Evolutionary conservation across 2,113 vertebrate species (phyloP).

Genomic region (Malurus alboscapulatus): DNA sequence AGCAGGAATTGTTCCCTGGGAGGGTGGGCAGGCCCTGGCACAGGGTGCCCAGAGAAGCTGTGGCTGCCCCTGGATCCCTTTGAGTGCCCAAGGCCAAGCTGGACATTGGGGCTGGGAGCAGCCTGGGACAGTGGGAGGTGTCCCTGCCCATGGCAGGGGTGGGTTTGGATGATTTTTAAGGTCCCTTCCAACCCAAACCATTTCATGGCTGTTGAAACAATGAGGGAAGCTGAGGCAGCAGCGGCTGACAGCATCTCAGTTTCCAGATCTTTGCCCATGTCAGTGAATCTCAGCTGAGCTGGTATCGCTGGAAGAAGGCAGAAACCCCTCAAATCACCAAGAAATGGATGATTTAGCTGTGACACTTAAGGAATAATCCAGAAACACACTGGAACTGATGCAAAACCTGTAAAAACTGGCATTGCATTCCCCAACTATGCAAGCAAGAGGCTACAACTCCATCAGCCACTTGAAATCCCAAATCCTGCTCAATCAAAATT

Average conservation of each 20-base stretch:
- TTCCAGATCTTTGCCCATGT: neutral
- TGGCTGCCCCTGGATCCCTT: neutral
- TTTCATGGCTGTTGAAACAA: neutral
- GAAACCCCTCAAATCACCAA: neutral
- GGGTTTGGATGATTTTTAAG: neutral
- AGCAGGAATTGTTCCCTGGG: fast-evolving
- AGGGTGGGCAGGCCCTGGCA: fast-evolving
- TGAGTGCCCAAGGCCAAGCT: fast-evolving
- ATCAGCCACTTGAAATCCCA: neutral
- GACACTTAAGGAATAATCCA: neutral
- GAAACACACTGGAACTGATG: neutral
- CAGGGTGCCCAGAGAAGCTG: neutral
- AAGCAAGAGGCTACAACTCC: neutral
- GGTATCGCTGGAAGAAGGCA: neutral
- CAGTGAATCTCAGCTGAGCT: neutral
- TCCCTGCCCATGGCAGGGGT: neutral
- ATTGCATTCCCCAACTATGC: neutral
- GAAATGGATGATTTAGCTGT: neutral
- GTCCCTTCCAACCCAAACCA: neutral
- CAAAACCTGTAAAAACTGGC: neutral
- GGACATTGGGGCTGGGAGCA: neutral
- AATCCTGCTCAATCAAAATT: neutral
- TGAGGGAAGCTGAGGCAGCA: neutral
- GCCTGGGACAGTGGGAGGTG: neutral
- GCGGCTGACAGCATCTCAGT: neutral